Conservation (phyloP, 2,797 vertebrate species). For the Glyptemys insculpta region DNA sequence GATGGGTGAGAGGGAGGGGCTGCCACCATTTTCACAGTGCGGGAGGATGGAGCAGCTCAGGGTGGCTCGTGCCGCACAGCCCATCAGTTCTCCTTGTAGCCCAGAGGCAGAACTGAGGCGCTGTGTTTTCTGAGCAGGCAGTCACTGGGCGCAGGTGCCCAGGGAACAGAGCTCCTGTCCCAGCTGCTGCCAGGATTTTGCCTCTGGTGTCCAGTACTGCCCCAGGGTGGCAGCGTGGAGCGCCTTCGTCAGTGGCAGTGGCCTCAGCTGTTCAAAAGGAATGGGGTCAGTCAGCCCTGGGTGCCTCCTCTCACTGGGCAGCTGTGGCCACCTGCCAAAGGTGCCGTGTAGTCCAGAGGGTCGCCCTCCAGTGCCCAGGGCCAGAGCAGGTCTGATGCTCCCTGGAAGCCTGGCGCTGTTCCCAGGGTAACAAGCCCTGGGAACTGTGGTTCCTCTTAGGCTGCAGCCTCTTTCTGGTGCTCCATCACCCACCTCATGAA, state of each 20-base stretch:
- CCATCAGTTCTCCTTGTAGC: background rate
- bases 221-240: background rate
- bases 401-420: background rate
- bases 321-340: background rate
- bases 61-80: background rate
- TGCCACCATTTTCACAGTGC: background rate
- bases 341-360: background rate
- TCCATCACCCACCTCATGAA: background rate
- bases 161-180: background rate
- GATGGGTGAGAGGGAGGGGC: background rate
- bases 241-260: background rate
- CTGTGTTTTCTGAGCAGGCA: background rate
- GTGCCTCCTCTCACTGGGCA: too few species aligned
- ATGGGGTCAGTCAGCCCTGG: too few species aligned
- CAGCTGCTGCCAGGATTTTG: background rate
- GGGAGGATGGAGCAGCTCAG: background rate
- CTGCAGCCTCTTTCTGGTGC: too few species aligned
- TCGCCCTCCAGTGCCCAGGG: background rate
- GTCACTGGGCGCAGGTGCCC: background rate
- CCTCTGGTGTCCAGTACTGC: background rate
- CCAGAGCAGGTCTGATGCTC: background rate
- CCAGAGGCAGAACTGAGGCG: background rate
- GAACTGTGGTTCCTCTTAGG: background rate
- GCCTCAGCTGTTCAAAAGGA: too few species aligned
- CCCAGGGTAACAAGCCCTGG: background rate